Conservation (phyloP, 2,797 vertebrate genomes). For the Takifugu rubripes region DNA sequence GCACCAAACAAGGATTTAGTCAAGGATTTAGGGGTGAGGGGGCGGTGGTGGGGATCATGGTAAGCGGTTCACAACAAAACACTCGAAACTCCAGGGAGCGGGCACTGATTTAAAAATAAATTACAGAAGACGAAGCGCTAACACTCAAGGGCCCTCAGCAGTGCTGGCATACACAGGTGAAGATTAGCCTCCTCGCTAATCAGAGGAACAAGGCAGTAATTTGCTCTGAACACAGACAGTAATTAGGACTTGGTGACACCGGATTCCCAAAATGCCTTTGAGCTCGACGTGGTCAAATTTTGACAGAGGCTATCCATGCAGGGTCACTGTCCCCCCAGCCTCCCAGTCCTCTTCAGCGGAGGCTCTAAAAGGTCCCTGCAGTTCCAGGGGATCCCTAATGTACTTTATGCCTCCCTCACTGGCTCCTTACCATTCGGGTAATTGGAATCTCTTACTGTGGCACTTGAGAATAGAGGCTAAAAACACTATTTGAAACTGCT, state of each 20-base stretch:
- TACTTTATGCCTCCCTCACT: conserved; percentile 76
- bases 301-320: conserved; percentile 79
- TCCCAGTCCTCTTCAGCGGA: conserved; percentile 71
- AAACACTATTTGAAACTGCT: conserved; percentile 77
- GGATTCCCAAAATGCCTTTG: conserved; percentile 80
- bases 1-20: conserved; percentile 82
- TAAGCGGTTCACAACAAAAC: conserved; percentile 82
- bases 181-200: conserved; percentile 81
- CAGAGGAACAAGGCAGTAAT: conserved; percentile 80
- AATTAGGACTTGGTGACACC: conserved; percentile 81
- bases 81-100: conserved; percentile 79
- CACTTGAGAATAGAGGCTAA: conserved; percentile 78
- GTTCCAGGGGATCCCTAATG: conserved; percentile 76
- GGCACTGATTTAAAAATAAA: conserved; percentile 82
- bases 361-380: conserved; percentile 75
- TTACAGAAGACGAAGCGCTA: conserved; percentile 80
- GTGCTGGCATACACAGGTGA: conserved; percentile 80
- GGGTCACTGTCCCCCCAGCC: conserved; percentile 76
- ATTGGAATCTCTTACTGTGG: conserved; percentile 76
- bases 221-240: conserved; percentile 80
- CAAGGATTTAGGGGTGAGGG: conserved; percentile 80
- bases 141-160: conserved; percentile 79
- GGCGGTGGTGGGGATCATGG: conserved; percentile 79
- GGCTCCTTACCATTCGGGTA: conserved; percentile 76
- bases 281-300: conserved; percentile 78